Base-by-base conservation (phyloP, 2,113 vertebrate species). In the Amphiprion percula region DNA sequence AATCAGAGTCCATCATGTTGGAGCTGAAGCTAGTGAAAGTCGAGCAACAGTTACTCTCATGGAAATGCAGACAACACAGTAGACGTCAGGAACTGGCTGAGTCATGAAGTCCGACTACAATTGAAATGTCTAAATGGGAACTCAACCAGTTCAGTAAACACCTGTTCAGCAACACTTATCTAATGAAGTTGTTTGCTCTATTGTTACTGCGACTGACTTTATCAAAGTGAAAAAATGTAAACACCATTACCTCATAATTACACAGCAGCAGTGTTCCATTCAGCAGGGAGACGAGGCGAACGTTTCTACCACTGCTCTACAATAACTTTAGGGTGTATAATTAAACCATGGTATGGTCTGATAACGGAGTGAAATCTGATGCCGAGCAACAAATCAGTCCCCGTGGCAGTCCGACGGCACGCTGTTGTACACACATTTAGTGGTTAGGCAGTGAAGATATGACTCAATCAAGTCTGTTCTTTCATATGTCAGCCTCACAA, bases 201-300 rank as follows among this genome's bases (percentile, higher is more conserved):
- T 11, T 23, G 5, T 17, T 46, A 10, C 5, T 23, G 28, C 21
- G 17, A 23, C 33, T 46, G 15, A 63, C 24, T 12, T n/a, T 73
- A 11, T 52, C 16, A 3, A 30, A 59, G 33, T 46, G 49, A 73
- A 56, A 67, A 54, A 24, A 15, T n/a, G 41, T 19, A 33, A 78
- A 12, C 64, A 46, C 14, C 26, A 67, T 23, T 67, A 26, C 23
- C n/a, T 77, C 19, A 9, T 62, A 65, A 59, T 73, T 24, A 26
- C 63, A 24, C 4, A 2, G n/a, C 24, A 46, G n/a, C n/a, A 33
- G 62, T 11, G 19, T 50, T 4, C 41, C 41, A 19, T 68, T 78
- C 56, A 39, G 4, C 0, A n/a, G 56, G 5, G 44, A 54, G 24
- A 41, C 1, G 4, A 41, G 4, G 17, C n/a, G 37, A 41, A 67